Base-by-base conservation (phyloP, 2,888 invertebrate genomes). In the Globia sparganii region DNA sequence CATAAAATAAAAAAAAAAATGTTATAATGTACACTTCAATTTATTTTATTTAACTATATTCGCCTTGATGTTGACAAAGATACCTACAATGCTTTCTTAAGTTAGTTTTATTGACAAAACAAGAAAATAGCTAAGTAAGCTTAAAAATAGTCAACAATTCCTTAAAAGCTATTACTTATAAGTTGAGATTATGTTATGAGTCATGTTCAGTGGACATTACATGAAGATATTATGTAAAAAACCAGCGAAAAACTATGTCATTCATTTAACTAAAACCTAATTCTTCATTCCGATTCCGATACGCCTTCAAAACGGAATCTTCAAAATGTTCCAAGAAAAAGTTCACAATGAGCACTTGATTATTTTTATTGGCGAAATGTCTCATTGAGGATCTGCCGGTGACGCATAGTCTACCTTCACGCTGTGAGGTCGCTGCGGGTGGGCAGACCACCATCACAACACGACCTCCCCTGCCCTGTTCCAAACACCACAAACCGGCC, bases 341-440 rank as follows among this genome's bases (percentile, higher is more conserved):
- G 37, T 71, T 74, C 67, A 78, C 86, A 88, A 91, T 90, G 89
- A 77, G 87, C 90, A 91, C 91, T 90, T 90, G 86, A 91, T 91
- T 91, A 91, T 91, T 91, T 91, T 90, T 92, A 92, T 91, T 90
- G 88, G 88, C 88, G 86, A 88, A 89, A 90, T 89, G 90, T 92
- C 90, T 92, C 90, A 90, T 89, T 87, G 84, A 87, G 87, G 88
- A 84, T 88, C 90, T 88, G 90, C 83, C 86, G 89, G 92, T 94
- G 94, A 94, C 91, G 94, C 94, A 94, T 76, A 82, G 91, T 90
- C 92, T 90, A 75, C 80, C 72, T 68, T 83, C 88, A 87, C n/a
- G 88, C 88, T 86, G 88, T 84, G 93, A 88, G 92, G 91, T 91
- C 95, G 86, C 94, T 78, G 89, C 95, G 95, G 95, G 95, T 94